A percentile compares a stretch with the other conserved stretches of the same genome.
Evolutionary conservation across 2,888 invertebrate species (phyloP).

Genomic region (Ephialtes manifestator): DNA sequence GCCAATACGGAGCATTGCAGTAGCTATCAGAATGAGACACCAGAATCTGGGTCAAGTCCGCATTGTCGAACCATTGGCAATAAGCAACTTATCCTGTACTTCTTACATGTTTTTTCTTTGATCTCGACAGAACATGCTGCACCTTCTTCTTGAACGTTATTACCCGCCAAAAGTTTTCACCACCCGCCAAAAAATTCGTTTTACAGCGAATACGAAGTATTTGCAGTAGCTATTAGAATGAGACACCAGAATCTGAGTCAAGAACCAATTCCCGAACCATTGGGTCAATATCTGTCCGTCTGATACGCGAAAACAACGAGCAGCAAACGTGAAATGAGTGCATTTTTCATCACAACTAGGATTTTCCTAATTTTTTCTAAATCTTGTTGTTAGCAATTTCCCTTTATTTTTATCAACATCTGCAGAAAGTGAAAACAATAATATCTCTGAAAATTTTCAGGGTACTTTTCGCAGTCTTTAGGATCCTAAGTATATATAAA

Average conservation of each 20-base stretch:
- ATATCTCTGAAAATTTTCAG: neutral
- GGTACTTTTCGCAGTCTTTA: neutral
- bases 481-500: slow-evolving; percentile 25
- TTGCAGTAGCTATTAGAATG: slow-evolving; percentile 68
- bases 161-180: slow-evolving; percentile 80
- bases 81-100: neutral
- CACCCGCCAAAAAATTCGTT: slow-evolving; percentile 80
- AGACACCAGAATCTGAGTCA: neutral
- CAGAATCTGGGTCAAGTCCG: neutral
- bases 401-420: neutral
- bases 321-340: neutral
- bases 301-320: neutral
- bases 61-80: neutral
- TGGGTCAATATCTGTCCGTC: no score
- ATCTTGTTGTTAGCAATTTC: no score
- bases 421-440: neutral
- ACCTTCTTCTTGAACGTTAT: slow-evolving; percentile 75
- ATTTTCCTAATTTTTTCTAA: neutral
- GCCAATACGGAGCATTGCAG: slow-evolving; percentile 79
- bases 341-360: neutral
- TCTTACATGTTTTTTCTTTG: slow-evolving; percentile 42
- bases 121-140: slow-evolving; percentile 31
- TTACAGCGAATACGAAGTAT: slow-evolving; percentile 80
- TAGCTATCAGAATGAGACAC: slow-evolving; percentile 35
- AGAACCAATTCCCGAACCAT: neutral